These are phyloP conservation scores for Sandelia bainsii DNA, from an alignment of 2,797 vertebrate genomes.

Conservation along the genomic window DNA sequence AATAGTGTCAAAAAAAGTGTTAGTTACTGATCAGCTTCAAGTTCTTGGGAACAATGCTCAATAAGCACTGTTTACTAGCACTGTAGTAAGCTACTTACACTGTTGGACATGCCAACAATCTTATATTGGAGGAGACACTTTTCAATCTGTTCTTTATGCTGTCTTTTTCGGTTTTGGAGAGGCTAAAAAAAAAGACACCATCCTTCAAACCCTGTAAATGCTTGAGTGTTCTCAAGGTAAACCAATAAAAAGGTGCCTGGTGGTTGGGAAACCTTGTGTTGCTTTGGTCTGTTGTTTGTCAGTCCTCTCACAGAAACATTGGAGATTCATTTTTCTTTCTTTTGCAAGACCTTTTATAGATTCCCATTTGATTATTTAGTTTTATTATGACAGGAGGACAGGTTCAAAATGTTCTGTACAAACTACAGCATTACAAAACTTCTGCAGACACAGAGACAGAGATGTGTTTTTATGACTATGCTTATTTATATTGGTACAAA, in stretches of 20 bases:
- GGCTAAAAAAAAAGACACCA: background rate
- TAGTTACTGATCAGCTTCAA: no score
- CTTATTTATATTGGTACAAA: slow-evolving; percentile 27
- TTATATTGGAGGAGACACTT: no score
- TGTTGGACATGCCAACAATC: no score
- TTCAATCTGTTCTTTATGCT: background rate
- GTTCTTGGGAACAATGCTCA: no score
- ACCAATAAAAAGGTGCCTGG: background rate
- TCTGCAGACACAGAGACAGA: background rate
- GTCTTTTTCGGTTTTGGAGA: background rate
- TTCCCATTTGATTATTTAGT: background rate
- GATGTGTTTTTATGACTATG: background rate
- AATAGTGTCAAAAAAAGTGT: no score
- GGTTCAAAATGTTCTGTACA: no score
- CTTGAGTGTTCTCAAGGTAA: background rate
- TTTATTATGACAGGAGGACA: slow-evolving; percentile 5
- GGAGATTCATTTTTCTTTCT: background rate
- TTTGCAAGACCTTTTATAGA: background rate
- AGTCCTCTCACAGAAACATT: background rate
- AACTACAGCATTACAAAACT: background rate
- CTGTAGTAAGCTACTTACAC: no score
- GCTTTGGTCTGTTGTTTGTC: background rate
- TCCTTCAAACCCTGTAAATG: background rate
- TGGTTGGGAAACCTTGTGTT: background rate
- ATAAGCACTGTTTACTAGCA: no score